Evolutionary conservation across 2,113 vertebrate genomes (phyloP), one percentile per base, ranked within the genome.

Genomic region (Ammospiza caudacuta): DNA sequence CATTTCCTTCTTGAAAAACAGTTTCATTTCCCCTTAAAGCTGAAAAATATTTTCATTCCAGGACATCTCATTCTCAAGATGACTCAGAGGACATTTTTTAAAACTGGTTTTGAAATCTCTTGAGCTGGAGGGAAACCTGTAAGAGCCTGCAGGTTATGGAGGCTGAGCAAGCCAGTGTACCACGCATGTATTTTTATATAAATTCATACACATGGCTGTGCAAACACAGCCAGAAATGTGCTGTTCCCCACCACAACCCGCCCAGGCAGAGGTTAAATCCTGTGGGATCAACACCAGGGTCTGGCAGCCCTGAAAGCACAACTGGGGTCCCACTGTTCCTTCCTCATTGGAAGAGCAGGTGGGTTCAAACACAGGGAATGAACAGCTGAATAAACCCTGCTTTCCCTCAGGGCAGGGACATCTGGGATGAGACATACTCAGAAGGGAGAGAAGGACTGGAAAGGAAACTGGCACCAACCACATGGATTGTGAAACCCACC

Each of bases 271-370:
- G 41, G 20, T 11, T 49, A 59, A 83, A 57, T 7, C 29, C 72
- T 29, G 5, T 1, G 37, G 75, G n/a, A 31, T 58, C 64, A 33
- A 16, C 0, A 2, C 12, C 4, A 1, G 1, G 6, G 9, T 28
- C 49, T 14, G 39, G 44, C 47, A 44, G 68, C 21, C 63, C 86
- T 18, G 29, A 18, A 4, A 33, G 15, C 2, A 6, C 39, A 44
- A 0, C 0, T 12, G 81, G 46, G 2, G 12, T 59, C 29, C 28
- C 43, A 2, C 7, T 41, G 23, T 10, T 49, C 37, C 11, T 47
- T 43, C 16, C 35, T 6, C 4, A 8, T 0, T 7, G 46, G 29
- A 22, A 39, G n/a, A 67, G 67, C 2, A 4, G 19, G 28, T n/a
- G 59, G 18, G 16, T 9, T 64, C 59, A n/a, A 59, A 33, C 6